A percentile compares a stretch with the other conserved stretches of the same genome.
Evolutionary conservation across 2,797 vertebrate species (phyloP).

Genomic region (Pipistrellus kuhlii): DNA sequence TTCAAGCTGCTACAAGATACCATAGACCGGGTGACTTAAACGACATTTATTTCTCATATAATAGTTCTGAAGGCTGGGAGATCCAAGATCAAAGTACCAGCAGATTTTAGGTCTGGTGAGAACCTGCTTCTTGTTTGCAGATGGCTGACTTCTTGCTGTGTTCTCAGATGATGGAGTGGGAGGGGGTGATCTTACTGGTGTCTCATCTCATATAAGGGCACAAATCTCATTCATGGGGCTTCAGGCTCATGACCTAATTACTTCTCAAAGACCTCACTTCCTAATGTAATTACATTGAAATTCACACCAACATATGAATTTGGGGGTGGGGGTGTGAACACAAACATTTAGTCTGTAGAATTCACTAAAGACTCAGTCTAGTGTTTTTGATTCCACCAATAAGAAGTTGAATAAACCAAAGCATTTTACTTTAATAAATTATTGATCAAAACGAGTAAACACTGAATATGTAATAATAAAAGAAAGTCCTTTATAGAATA

Average conservation of each 20-base stretch:
- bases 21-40: background rate
- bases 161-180: background rate
- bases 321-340: background rate
- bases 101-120: background rate
- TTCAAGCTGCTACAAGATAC: background rate
- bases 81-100: background rate
- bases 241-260: background rate
- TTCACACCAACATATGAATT: background rate
- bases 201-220: background rate
- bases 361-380: background rate
- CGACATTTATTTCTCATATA: background rate
- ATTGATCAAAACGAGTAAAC: conserved; percentile 28
- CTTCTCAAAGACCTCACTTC: background rate
- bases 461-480: background rate
- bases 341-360: background rate
- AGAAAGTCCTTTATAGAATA: background rate
- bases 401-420: conserved; percentile 48
- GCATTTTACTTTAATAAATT: conserved; percentile 28
- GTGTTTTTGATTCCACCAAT: background rate
- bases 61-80: background rate
- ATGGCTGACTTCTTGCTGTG: background rate
- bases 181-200: background rate
- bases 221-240: background rate
- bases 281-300: background rate
- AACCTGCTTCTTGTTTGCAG: background rate